Evolutionary conservation across 2,797 vertebrate genomes (phyloP).

Genomic region (Syngnathus rostellatus): DNA sequence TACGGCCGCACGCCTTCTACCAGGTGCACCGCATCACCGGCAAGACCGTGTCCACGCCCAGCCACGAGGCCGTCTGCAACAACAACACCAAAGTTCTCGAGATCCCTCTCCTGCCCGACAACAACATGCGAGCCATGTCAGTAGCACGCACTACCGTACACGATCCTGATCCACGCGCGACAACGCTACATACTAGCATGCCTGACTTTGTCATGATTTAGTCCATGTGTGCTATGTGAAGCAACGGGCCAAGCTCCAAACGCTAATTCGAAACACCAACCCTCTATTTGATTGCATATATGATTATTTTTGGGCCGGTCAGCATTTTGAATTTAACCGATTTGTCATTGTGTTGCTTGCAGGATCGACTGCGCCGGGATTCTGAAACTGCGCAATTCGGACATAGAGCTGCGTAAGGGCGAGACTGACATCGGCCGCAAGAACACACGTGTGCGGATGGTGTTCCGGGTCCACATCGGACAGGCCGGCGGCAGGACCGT

Average conservation of each 20-base stretch:
- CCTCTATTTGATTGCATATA: no score
- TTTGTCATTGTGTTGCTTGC: conserved; percentile 1
- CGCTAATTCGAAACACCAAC: no score
- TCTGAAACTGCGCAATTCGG: conserved; percentile 91
- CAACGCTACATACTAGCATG: no score
- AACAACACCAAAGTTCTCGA: conserved; percentile 97
- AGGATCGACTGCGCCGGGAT: conserved; percentile 97
- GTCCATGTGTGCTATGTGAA: no score
- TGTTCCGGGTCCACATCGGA: conserved; percentile 89
- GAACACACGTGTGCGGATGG: conserved; percentile 92
- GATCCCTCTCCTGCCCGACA: conserved; percentile 91
- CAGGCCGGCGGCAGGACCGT: conserved; percentile 81
- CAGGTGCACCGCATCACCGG: conserved; percentile 98
- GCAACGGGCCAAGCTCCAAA: no score
- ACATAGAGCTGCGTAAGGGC: conserved; percentile 94
- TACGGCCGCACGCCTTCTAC: conserved; percentile 97
- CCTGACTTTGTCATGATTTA: no score
- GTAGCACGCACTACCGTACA: conserved; percentile 29
- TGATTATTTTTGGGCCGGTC: neutral
- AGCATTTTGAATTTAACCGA: neutral
- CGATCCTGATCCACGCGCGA: no score
- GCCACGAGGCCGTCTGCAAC: conserved; percentile 84
- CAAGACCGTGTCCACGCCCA: conserved; percentile 95
- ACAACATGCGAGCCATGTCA: conserved; percentile 97
- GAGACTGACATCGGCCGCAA: conserved; percentile 96